phyloP scores from a whole-genome alignment of 2,888 invertebrate genomes.

The Trichopoda pennipes region DNA sequence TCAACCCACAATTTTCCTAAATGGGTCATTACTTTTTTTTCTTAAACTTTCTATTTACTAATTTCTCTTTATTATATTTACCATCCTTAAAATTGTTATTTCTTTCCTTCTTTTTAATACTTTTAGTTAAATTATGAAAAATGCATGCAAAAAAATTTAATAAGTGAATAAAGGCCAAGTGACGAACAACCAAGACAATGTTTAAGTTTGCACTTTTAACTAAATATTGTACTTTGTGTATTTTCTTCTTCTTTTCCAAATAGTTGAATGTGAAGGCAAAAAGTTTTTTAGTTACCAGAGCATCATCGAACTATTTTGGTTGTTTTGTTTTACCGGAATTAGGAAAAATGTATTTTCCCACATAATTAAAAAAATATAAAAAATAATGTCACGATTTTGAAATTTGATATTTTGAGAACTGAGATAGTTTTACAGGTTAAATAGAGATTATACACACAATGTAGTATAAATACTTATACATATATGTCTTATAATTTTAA shows the following conservation, averaged over 20 bases:
- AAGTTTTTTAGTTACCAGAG: conserved; percentile 11
- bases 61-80: conserved; percentile 14
- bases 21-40: conserved; percentile 32
- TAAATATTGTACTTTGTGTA: conserved; percentile 28
- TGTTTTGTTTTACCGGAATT: conserved; percentile 36
- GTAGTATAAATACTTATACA: too few relatives aligned
- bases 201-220: not conserved
- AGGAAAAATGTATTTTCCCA: conserved; percentile 24
- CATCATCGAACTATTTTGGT: not conserved
- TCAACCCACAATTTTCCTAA: conserved; percentile 18
- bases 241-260: not conserved
- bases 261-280: not conserved
- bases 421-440: too few relatives aligned
- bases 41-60: not conserved
- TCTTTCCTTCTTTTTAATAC: conserved; percentile 3
- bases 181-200: conserved; percentile 25
- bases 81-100: conserved; percentile 36
- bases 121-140: conserved; percentile 45
- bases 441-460: too few relatives aligned
- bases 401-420: too few relatives aligned
- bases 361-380: conserved; percentile 8
- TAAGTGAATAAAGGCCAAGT: conserved; percentile 28
- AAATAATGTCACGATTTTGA: not conserved
- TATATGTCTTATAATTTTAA: too few relatives aligned
- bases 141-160: conserved; percentile 49